These are phyloP conservation scores for Catharus ustulatus DNA, from an alignment of 2,797 vertebrate genomes.

Conservation along the genomic window DNA sequence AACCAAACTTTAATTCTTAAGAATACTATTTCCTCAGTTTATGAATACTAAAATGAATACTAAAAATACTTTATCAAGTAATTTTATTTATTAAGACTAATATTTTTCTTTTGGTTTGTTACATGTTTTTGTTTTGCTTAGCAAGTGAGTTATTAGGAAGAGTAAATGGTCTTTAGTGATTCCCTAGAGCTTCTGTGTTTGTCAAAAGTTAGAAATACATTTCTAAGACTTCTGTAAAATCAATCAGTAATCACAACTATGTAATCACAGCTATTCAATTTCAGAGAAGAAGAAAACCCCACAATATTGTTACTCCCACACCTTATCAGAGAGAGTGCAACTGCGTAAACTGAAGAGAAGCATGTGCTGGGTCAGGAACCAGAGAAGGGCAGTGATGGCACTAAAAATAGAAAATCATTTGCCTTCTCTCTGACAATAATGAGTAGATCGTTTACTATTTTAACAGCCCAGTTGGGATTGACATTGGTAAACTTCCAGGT, in stretches of 20 bases:
- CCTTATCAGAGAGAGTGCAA: background rate
- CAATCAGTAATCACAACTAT: background rate
- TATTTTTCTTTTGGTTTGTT: background rate
- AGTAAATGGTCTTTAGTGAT: background rate
- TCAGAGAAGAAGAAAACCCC: background rate
- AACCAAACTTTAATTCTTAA: background rate
- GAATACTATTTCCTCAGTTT: background rate
- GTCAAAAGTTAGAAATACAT: background rate
- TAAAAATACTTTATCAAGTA: background rate
- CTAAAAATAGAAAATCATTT: conserved; percentile 53
- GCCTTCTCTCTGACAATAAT: background rate
- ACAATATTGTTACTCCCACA: background rate
- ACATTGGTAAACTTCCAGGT: background rate
- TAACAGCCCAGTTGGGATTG: background rate
- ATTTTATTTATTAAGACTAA: background rate
- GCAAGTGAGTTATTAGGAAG: background rate
- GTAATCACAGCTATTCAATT: background rate
- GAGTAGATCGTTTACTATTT: background rate
- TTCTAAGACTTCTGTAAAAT: background rate
- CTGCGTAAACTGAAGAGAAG: background rate
- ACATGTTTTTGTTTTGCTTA: background rate
- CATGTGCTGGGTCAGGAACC: conserved; percentile 2
- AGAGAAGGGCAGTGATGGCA: conserved; percentile 24
- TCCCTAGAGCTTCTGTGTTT: background rate
- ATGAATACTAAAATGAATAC: background rate